Evolutionary conservation across 2,113 vertebrate species (phyloP).

Genomic region (Meriones unguiculatus): DNA sequence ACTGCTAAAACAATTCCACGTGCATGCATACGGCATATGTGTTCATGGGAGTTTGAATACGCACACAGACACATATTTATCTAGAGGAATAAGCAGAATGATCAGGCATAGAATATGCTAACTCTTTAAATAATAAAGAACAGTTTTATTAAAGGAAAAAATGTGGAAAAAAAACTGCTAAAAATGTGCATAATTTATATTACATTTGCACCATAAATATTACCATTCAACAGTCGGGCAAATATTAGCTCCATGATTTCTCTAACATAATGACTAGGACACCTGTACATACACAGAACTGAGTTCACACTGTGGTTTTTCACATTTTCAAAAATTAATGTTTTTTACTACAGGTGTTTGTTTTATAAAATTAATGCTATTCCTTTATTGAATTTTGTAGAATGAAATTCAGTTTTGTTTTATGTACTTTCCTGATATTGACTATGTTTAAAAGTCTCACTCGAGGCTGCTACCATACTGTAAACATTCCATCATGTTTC

Average conservation of each 20-base stretch:
- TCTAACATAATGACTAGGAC: background rate
- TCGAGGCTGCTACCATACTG: background rate
- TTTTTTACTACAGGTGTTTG: constrained; percentile 26
- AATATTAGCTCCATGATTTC: constrained; percentile 57
- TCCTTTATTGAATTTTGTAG: background rate
- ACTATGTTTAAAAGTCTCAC: background rate
- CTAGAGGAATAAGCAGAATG: constrained; percentile 23
- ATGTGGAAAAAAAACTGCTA: constrained; percentile 1
- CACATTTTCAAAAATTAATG: background rate
- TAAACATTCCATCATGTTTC: constrained; percentile 2
- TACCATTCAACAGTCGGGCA: constrained; percentile 27
- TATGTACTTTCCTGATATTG: constrained; percentile 15
- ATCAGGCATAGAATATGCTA: background rate
- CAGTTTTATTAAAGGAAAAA: constrained; percentile 34
- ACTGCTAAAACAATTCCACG: background rate
- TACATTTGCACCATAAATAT: constrained; percentile 56
- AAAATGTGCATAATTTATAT: constrained; percentile 61
- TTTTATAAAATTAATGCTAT: constrained; percentile 21
- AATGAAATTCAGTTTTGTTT: constrained; percentile 43
- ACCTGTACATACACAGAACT: background rate
- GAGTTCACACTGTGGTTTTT: background rate
- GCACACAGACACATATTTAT: background rate
- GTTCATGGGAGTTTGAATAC: background rate
- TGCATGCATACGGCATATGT: no score
- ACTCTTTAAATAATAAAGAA: constrained; percentile 42